These are phyloP conservation scores for Coenonympha glycerion DNA, from an alignment of 2,888 invertebrate species.

Conservation along the genomic window DNA sequence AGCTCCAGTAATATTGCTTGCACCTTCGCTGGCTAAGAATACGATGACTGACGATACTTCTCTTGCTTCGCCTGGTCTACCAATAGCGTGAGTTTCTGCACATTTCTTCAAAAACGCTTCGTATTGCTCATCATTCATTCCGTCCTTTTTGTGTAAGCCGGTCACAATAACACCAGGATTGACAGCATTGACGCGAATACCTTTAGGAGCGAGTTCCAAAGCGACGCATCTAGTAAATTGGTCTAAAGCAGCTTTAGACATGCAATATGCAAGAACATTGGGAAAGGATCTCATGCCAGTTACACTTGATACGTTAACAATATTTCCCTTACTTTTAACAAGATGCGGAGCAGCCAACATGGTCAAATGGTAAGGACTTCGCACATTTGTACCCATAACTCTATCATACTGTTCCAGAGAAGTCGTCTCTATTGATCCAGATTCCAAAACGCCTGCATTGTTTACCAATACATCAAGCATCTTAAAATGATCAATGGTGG, in stretches of 20 bases:
- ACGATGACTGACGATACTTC: conserved; percentile 93
- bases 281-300: conserved; percentile 92
- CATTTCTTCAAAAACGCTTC: conserved; percentile 86
- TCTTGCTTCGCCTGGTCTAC: conserved; percentile 85
- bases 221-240: conserved; percentile 95
- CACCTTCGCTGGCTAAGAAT: conserved; percentile 90
- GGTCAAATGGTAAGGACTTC: conserved; percentile 85
- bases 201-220: conserved; percentile 84
- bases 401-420: conserved; percentile 88
- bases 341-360: conserved; percentile 90
- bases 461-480: conserved; percentile 87
- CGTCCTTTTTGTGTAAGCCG: conserved; percentile 86
- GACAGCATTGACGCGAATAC: conserved; percentile 91
- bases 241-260: conserved; percentile 95
- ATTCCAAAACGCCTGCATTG: conserved; percentile 89
- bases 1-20: conserved; percentile 90
- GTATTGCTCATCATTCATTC: conserved; percentile 87
- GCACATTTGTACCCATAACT: conserved; percentile 90
- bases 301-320: conserved; percentile 96
- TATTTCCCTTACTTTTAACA: conserved; percentile 84
- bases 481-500: conserved; percentile 79
- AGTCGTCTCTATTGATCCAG: conserved; percentile 88
- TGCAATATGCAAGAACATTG: conserved; percentile 90
- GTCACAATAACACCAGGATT: conserved; percentile 96
- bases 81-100: conserved; percentile 91